Conservation (phyloP, 2,113 vertebrate genomes). For the Canis aureus region DNA sequence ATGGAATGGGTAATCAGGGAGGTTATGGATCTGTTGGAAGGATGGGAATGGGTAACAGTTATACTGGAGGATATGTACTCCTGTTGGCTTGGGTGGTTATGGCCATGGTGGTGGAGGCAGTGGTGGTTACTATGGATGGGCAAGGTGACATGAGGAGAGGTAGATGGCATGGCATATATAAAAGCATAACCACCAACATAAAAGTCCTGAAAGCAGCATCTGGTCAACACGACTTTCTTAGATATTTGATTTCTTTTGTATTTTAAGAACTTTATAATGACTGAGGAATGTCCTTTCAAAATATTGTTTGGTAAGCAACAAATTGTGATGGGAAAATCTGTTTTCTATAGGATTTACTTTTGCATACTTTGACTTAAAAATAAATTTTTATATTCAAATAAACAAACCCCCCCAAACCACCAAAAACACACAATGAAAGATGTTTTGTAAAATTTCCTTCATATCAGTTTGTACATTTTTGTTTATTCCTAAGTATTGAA, state of each 20-base stretch:
- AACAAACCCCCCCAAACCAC: no score
- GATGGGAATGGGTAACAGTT: constrained; percentile 90
- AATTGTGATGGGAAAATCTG: constrained; percentile 91
- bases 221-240: constrained; percentile 92
- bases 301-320: constrained; percentile 91
- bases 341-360: constrained; percentile 94
- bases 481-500: neutral
- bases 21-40: constrained; percentile 88
- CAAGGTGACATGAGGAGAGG: constrained; percentile 92
- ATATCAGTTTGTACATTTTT: neutral
- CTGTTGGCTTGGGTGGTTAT: constrained; percentile 85
- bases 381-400: constrained; percentile 93
- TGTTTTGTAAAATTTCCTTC: neutral
- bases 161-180: constrained; percentile 95
- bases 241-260: constrained; percentile 91
- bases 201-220: constrained; percentile 86
- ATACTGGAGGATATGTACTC: constrained; percentile 82
- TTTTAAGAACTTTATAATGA: constrained; percentile 93
- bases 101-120: constrained; percentile 85
- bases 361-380: constrained; percentile 94
- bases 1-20: constrained; percentile 87
- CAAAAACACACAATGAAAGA: no score
- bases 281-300: constrained; percentile 92
- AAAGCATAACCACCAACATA: constrained; percentile 84
- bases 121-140: constrained; percentile 90